A percentile compares a stretch with the other conserved stretches of the same genome.
These are phyloP conservation scores for Halocynthia roretzi DNA, from an alignment of 23 tunicate species.

Conservation along the genomic window DNA sequence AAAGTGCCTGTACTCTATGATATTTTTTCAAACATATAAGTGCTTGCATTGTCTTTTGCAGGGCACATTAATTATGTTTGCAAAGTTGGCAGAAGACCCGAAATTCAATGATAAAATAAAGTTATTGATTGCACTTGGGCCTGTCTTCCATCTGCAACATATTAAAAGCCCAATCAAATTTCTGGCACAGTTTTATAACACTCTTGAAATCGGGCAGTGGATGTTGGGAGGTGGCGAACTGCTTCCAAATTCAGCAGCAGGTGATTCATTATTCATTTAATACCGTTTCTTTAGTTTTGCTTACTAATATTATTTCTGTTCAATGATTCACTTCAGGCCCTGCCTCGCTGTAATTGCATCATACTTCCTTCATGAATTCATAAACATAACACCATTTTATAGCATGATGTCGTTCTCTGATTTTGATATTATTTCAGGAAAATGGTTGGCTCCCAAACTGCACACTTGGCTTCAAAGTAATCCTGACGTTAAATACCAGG, in stretches of 20 bases:
- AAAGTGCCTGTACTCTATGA: neutral
- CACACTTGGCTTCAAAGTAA: conserved; percentile 9
- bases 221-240: conserved; percentile 24
- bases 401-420: neutral
- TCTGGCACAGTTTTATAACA: conserved; percentile 24
- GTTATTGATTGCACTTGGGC: conserved; percentile 80
- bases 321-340: too few species aligned
- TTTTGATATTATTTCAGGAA: conserved; percentile 3
- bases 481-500: conserved; percentile 11
- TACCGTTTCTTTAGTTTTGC: neutral
- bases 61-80: conserved; percentile 85
- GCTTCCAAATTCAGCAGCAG: conserved; percentile 21
- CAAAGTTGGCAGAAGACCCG: conserved; percentile 65
- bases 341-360: too few species aligned
- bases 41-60: conserved; percentile 20
- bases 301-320: neutral
- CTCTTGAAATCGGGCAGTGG: conserved; percentile 27
- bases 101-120: conserved; percentile 55
- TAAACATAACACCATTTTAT: too few species aligned
- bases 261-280: neutral
- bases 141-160: conserved; percentile 59
- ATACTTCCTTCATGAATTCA: too few species aligned
- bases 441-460: conserved; percentile 17
- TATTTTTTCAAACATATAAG: neutral
- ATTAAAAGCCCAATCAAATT: conserved; percentile 76